Percentiles rank a stretch among this genome's conserved stretches.
phyloP scores from a whole-genome alignment of 2,113 vertebrate species.

The Spea multiplicata region DNA sequence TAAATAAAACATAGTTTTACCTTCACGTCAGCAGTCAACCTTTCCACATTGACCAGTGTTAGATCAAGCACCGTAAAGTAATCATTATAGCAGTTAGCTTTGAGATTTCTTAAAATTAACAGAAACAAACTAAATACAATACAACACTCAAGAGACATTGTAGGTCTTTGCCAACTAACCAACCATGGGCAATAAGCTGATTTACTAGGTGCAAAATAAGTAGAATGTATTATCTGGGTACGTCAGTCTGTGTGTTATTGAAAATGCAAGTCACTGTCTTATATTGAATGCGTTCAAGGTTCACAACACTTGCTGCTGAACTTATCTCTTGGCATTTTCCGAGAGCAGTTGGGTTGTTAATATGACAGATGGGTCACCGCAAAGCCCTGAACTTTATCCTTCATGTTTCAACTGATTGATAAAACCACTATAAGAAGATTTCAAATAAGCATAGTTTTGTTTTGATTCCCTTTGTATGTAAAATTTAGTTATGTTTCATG shows the following conservation, averaged over 20 bases:
- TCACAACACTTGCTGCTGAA: conserved; percentile 30
- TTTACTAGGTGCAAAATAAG: not conserved
- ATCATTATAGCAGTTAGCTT: no score
- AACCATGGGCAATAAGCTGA: not conserved
- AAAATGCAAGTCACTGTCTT: conserved; percentile 23
- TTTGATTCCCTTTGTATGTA: not conserved
- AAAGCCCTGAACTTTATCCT: conserved; percentile 38
- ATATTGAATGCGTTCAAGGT: conserved; percentile 25
- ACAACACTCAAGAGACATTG: no score
- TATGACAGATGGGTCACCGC: conserved; percentile 40
- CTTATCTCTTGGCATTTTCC: conserved; percentile 35
- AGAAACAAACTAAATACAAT: no score
- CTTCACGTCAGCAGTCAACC: no score
- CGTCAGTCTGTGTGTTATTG: not conserved
- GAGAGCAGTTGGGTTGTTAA: conserved; percentile 34
- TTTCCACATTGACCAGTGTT: no score
- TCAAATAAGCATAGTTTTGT: conserved; percentile 20
- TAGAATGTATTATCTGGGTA: conserved; percentile 5
- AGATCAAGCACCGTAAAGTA: no score
- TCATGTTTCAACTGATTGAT: conserved; percentile 30
- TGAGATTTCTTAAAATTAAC: no score
- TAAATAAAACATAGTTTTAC: no score
- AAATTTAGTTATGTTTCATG: conserved; percentile 19
- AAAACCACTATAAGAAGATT: conserved; percentile 35
- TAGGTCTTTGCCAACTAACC: not conserved